Percentiles rank a stretch among this genome's conserved stretches.
Conservation (phyloP, 2,888 invertebrate genomes). For the Pyrrhosoma nymphula region DNA sequence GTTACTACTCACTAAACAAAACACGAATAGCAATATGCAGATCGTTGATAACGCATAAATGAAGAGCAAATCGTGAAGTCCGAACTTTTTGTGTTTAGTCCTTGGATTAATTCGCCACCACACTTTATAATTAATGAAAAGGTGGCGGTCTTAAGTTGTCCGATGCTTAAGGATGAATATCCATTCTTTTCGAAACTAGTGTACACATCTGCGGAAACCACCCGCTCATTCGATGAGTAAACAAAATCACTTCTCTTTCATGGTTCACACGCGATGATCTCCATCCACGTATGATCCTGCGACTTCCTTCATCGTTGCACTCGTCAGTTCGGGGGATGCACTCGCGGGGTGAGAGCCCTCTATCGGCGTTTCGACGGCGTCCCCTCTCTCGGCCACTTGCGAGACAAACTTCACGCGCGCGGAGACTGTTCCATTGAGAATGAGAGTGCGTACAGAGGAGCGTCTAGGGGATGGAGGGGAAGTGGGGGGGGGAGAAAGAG, state of each 20-base stretch:
- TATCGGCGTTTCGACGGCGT: not conserved
- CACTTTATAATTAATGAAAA: not conserved
- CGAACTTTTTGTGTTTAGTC: not conserved
- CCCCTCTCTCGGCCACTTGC: slow-evolving; percentile 30
- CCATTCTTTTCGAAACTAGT: not conserved
- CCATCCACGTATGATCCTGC: not conserved
- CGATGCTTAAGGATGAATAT: not conserved
- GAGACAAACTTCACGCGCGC: slow-evolving; percentile 43
- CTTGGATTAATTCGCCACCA: not conserved
- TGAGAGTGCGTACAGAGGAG: slow-evolving; percentile 59
- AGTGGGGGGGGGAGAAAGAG: not conserved
- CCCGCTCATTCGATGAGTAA: not conserved
- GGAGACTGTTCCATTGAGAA: slow-evolving; percentile 63
- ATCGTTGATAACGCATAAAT: too few relatives aligned
- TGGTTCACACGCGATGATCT: not conserved
- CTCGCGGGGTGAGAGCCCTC: not conserved
- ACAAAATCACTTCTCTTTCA: not conserved
- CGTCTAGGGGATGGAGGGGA: not conserved
- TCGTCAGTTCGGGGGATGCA: not conserved
- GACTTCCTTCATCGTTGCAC: not conserved
- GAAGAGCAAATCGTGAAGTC: not conserved
- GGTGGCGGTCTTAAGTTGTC: not conserved
- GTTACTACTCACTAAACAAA: not conserved
- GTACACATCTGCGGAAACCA: not conserved
- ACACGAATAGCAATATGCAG: not conserved